Evolutionary conservation across 2,797 vertebrate species (phyloP), one percentile per base, ranked within the genome.

Genomic region (Poeciliopsis presidionis): DNA sequence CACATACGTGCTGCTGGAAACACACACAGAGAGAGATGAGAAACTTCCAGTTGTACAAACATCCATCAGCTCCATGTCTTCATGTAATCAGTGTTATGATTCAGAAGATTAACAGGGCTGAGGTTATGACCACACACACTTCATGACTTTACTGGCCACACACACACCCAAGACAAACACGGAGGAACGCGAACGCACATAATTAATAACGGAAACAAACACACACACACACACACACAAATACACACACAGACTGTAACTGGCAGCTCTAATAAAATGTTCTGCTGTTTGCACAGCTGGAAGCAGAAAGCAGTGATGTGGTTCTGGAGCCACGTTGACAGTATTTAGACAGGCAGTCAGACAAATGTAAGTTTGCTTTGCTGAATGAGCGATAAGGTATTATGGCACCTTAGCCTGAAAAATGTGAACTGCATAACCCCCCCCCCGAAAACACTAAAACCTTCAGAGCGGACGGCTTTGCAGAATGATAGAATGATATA

Each of bases 231-330:
- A 11, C 53, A 57, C 20, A 3, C 53, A 13, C 75, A n/a, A 7
- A 11, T 7, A 3, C 20, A 0, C 25, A 5, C 76, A 11, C n/a
- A 49, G 25, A 30, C 67, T 59, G 82, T 72, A 41, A 72, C 57
- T 69, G 43, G 61, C 61, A 63, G 2, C 57, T 61, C 57, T 61
- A 30, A 30, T 30, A 47, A 67, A 72, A 51, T 47, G 16, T 74
- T 59, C 36, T 43, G 20, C 2, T 87, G 84, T 91, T 90, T 90
- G 82, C 75, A 80, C 90, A 92, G 90, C 84, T 90, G 88, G 81
- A 77, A 16, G 45, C 2, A 77, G 77, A 83, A 81, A 78, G 83
- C 36, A 65, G 70, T 12, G 28, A 69, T 81, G 69, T 33, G 75
- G 74, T 77, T 55, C 77, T 81, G 77, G 33, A 49, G 53, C 49